These are phyloP conservation scores for Sericinus montela DNA, from an alignment of 2,888 invertebrate genomes.

Conservation along the genomic window DNA sequence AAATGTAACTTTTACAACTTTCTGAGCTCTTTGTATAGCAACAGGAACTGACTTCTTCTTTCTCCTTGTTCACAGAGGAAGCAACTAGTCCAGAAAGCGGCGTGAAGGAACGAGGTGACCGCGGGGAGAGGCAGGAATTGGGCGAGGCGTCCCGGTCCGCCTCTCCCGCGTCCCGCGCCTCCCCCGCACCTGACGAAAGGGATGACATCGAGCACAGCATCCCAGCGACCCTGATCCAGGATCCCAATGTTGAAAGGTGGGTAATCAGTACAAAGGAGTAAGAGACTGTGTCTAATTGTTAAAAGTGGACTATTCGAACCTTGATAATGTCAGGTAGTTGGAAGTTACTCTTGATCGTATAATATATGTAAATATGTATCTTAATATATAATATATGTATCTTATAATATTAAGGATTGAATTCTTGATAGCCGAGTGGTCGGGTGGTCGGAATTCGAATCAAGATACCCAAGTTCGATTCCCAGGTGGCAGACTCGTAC, in stretches of 20 bases:
- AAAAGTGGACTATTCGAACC: no score
- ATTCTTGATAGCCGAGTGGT: no score
- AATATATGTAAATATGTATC: no score
- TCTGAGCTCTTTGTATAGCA: background rate
- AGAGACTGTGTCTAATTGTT: no score
- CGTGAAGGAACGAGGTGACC: slow-evolving; percentile 73
- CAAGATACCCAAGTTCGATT: no score
- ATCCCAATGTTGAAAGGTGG: slow-evolving; percentile 72
- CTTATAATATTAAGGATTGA: no score
- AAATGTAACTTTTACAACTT: no score
- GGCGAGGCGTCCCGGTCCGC: slow-evolving; percentile 65
- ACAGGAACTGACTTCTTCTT: slow-evolving; percentile 1
- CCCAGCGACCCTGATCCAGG: slow-evolving; percentile 76
- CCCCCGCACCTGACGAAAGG: slow-evolving; percentile 62
- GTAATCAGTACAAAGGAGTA: background rate
- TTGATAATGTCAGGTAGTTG: no score
- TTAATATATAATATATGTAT: no score
- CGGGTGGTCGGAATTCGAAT: no score
- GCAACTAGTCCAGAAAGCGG: slow-evolving; percentile 80
- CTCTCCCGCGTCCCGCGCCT: slow-evolving; percentile 46
- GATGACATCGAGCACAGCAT: slow-evolving; percentile 79
- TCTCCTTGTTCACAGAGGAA: slow-evolving; percentile 73
- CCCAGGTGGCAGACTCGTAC: no score
- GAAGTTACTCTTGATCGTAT: no score
- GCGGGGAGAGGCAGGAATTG: slow-evolving; percentile 67